phyloP scores from a whole-genome alignment of 2,888 invertebrate genomes.

The Acanthoscelides obtectus region DNA sequence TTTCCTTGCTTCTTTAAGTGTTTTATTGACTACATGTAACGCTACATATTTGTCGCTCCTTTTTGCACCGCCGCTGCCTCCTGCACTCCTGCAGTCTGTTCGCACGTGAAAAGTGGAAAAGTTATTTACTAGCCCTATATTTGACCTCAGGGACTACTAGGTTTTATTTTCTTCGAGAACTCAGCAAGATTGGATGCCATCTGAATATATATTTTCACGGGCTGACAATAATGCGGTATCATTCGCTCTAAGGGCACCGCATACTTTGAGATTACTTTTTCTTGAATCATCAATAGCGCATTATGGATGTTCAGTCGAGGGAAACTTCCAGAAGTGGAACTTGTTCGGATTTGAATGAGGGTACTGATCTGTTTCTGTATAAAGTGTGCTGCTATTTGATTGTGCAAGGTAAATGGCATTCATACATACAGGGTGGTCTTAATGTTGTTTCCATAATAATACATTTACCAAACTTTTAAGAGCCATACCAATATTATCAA shows the following conservation, averaged over 20 bases:
- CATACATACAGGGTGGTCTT: too few relatives aligned
- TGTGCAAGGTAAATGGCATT: too few relatives aligned
- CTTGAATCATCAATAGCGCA: not conserved
- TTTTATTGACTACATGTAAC: too few relatives aligned
- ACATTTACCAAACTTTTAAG: too few relatives aligned
- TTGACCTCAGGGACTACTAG: not conserved
- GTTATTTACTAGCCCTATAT: not conserved
- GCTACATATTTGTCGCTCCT: not conserved
- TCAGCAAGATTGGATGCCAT: not conserved
- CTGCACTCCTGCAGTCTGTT: not conserved
- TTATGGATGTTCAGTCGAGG: not conserved
- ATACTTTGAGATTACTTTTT: not conserved
- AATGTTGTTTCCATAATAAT: too few relatives aligned
- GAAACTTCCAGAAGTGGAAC: not conserved
- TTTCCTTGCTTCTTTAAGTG: too few relatives aligned
- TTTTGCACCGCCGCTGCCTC: not conserved
- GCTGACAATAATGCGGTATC: not conserved
- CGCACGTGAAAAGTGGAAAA: not conserved
- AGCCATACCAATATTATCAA: too few relatives aligned
- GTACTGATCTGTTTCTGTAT: not conserved
- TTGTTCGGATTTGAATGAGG: not conserved
- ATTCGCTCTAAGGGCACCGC: not conserved
- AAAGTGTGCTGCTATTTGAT: too few relatives aligned
- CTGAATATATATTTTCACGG: not conserved
- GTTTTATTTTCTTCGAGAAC: not conserved